A percentile compares a stretch with the other conserved stretches of the same genome.
phyloP scores from a whole-genome alignment of 1,140 invertebrate genomes.

The Papilio xuthus region DNA sequence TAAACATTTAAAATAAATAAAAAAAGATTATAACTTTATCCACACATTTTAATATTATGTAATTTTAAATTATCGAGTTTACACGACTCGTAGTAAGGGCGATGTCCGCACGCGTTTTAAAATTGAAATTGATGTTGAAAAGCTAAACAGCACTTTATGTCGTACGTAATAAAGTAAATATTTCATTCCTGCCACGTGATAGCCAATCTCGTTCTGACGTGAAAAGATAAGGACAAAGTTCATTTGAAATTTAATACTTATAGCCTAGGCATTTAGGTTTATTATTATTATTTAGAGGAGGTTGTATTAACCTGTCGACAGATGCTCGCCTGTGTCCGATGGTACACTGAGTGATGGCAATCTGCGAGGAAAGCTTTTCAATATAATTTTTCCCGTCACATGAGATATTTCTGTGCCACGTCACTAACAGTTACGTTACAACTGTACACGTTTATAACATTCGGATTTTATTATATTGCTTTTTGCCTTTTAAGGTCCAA shows the following conservation, averaged over 20 bases:
- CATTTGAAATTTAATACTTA: conserved; percentile 1
- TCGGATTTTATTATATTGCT: background rate
- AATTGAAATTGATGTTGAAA: background rate
- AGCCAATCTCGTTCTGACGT: conserved; percentile 1
- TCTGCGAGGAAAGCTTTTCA: conserved; percentile 21
- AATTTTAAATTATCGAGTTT: background rate
- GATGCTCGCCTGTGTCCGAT: conserved; percentile 6
- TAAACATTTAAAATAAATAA: too few relatives aligned
- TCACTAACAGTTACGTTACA: background rate
- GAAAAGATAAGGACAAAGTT: background rate
- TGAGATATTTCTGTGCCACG: background rate
- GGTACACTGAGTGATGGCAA: conserved; percentile 5
- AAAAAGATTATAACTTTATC: too few relatives aligned
- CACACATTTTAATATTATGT: background rate
- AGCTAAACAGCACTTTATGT: conserved; percentile 1
- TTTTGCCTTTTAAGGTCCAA: background rate
- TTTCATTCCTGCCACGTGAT: background rate
- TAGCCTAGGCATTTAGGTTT: background rate
- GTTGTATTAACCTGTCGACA: conserved; percentile 6
- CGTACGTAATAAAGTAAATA: background rate
- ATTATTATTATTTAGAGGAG: background rate
- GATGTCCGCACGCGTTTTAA: background rate
- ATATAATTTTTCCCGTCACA: conserved; percentile 14
- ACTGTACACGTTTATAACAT: background rate
- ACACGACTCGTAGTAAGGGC: background rate